Base-by-base conservation (phyloP, 1,140 invertebrate species). In the Tachypleus tridentatus region DNA sequence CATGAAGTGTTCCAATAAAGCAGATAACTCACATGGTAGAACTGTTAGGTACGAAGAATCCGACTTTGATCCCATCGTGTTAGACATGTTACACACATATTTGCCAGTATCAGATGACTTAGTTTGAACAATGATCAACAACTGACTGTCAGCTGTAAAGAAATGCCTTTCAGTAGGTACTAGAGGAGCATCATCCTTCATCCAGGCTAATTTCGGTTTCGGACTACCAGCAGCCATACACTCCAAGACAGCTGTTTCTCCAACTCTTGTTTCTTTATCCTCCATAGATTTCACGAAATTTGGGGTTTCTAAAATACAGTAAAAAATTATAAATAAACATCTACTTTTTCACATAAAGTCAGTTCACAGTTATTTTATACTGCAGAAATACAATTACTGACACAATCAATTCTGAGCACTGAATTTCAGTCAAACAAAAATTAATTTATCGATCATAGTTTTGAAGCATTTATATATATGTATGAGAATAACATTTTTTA, bases 81-180 rank as follows among this genome's bases (percentile, higher is more conserved):
- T 95, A 57, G 85, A 85, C 72, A 95, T 86, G 75, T 89, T 84
- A 78, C 94, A 98, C 68, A 89, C 86, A 76, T 97, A 97, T 60
- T 80, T 81, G 0, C 93, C 93, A 56, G 85, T 85, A 79, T 97
- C 93, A 57, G 79, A 80, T 3, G 80, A 73, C 68, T 85, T 79
- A 3, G 87, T 86, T 71, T 89, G 85, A 29, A 91, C 85, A 68
- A 96, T 94, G 50, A 96, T 86, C 50, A 97, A 77, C 29, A 95
- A 76, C 73, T 94, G 90, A 79, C 91, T 85, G 75, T 89, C 87
- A 51, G 85, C 86, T 1, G 89, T 88, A 65, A 93, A 89, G 74
- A 89, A 93, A 73, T 88, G 84, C 0, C 90, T 80, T 58, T 88
- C 84, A 1, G 86, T 86, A 50, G 80, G 77, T n/a, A 81, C 77